Evolutionary conservation across 2,797 vertebrate genomes (phyloP).

Genomic region (Rhinatrema bivittatum): DNA sequence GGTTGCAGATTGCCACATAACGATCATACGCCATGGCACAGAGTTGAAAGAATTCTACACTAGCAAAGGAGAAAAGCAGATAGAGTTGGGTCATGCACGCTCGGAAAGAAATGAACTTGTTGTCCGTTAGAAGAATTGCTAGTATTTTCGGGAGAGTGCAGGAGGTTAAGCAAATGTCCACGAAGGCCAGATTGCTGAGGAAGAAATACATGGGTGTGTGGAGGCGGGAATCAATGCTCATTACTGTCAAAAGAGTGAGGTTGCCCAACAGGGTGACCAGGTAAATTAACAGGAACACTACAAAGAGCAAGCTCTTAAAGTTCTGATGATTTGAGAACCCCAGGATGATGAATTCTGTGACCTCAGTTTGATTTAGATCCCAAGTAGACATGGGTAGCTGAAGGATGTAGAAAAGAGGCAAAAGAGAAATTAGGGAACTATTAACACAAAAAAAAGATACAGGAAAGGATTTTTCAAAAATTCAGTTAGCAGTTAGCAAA

Average conservation of each 20-base stretch:
- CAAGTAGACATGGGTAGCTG: too few relatives aligned
- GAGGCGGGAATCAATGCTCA: not conserved
- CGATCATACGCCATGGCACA: slow-evolving; percentile 14
- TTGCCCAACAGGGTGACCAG: not conserved
- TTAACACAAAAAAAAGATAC: too few relatives aligned
- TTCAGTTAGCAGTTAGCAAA: too few relatives aligned
- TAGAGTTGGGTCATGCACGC: not conserved
- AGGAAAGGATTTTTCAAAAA: too few relatives aligned
- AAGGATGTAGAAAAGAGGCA: too few relatives aligned
- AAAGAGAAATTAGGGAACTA: too few relatives aligned
- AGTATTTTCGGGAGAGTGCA: not conserved
- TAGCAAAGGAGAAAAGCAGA: slow-evolving; percentile 1
- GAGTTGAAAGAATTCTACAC: slow-evolving; percentile 5
- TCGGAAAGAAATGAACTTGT: not conserved
- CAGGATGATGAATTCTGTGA: not conserved
- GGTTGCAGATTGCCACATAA: slow-evolving; percentile 7
- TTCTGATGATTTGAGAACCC: not conserved
- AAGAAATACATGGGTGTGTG: slow-evolving; percentile 6
- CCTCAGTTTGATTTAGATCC: not conserved
- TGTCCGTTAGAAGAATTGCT: not conserved
- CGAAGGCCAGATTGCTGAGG: not conserved
- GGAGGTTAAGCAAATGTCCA: not conserved
- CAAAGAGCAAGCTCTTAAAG: not conserved
- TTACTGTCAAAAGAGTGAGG: not conserved
- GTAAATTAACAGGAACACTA: not conserved